Evolutionary conservation across 2,888 invertebrate species (phyloP).

Genomic region (Ichneumoninae sp.): DNA sequence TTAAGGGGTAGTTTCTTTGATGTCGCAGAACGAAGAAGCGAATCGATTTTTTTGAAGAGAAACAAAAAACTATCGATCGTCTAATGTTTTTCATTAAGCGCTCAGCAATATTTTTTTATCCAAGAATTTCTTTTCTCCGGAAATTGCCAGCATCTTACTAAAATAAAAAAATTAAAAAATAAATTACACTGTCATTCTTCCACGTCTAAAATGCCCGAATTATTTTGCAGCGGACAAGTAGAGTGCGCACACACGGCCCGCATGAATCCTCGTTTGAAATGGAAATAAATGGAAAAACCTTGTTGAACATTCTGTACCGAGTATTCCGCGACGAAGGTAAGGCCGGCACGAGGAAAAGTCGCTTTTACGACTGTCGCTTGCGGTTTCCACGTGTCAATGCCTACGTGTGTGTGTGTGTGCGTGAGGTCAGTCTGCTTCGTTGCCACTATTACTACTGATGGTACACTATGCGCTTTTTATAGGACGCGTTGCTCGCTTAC

Average conservation of each 20-base stretch:
- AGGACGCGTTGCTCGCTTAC: not conserved
- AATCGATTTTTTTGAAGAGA: not conserved
- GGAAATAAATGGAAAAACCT: conserved; percentile 43
- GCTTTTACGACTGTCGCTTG: conserved; percentile 38
- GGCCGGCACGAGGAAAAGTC: conserved; percentile 27
- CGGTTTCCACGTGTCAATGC: conserved; percentile 10
- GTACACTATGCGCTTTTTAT: conserved; percentile 9
- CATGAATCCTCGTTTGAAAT: not conserved
- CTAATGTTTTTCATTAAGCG: not conserved
- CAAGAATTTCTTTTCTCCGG: not conserved
- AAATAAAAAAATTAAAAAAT: too few species aligned
- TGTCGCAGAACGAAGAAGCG: not conserved
- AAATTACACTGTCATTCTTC: not conserved
- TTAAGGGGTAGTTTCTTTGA: not conserved
- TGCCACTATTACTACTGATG: conserved; percentile 12
- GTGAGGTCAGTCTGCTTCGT: conserved; percentile 1
- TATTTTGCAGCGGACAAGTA: not conserved
- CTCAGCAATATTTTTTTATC: not conserved
- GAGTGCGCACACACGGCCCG: not conserved
- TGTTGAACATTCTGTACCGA: conserved; percentile 26
- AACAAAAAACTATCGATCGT: not conserved
- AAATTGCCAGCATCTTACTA: not conserved
- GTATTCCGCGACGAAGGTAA: conserved; percentile 23
- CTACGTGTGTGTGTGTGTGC: not conserved
- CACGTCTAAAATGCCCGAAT: not conserved